Base-by-base conservation (phyloP, 1,140 invertebrate species). In the Polyergus mexicanus region DNA sequence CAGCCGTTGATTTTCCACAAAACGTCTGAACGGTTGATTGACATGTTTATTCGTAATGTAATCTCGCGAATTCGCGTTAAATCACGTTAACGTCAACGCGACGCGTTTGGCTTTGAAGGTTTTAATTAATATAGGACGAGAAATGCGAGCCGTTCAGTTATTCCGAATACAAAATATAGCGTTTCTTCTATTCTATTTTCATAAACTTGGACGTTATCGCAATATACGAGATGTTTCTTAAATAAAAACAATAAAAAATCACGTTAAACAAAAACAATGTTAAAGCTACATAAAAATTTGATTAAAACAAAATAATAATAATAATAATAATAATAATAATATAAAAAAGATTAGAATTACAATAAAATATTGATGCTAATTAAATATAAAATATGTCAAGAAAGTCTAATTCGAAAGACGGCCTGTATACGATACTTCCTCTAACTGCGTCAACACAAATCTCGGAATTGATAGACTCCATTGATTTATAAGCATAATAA, bases 31-130 rank as follows among this genome's bases (percentile, higher is more conserved):
- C 78, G 68, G 38, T n/a, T 83, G 78, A 83, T 83, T 83, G 78
- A 83, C 78, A 83, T 83, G 78, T 83, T 83, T 83, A 72, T 83
- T 83, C 78, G 78, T 83, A 83, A 83, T 83, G 78, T 83, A 83
- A 83, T 83, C 78, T 83, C 78, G 78, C 78, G 78, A 68, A 68
- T 83, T 83, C 78, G 68, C 78, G 78, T 83, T 72, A 83, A 83
- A 83, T 83, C 78, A 83, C 78, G 78, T 83, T 83, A 83, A 83
- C 68, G 78, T 83, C 78, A 60, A 83, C 78, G 68, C 78, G 78
- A 19, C 54, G 68, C 68, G 54, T 60, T 83, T 83, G 78, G 66
- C 78, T 83, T 83, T 83, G 78, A 83, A 83, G 78, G 78, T 83
- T 83, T 83, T 83, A 83, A 83, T 83, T 83, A 83, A 83, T 83